Conservation (phyloP, 2,888 invertebrate genomes). For the Lottia scabra region DNA sequence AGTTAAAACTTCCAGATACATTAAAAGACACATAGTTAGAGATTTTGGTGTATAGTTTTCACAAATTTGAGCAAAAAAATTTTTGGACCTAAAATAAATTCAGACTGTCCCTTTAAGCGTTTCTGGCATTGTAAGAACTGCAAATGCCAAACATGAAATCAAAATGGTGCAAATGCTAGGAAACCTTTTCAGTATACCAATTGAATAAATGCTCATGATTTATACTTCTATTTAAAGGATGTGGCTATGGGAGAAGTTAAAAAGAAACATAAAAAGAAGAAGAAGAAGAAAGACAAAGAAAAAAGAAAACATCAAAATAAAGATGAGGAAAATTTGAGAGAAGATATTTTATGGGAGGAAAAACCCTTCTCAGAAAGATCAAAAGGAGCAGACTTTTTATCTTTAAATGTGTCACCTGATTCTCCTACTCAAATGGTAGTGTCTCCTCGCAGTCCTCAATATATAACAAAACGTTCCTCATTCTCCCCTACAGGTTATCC, state of each 20-base stretch:
- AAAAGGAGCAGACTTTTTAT: neutral
- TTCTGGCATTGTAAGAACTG: too few relatives aligned
- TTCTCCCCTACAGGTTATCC: too few relatives aligned
- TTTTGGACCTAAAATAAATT: too few relatives aligned
- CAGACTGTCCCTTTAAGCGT: too few relatives aligned
- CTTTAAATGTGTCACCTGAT: neutral
- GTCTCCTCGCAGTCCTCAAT: neutral
- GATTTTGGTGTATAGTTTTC: too few relatives aligned
- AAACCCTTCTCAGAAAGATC: neutral
- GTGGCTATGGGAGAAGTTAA: constrained; percentile 31
- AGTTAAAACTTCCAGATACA: too few relatives aligned
- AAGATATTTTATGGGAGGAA: constrained; percentile 5
- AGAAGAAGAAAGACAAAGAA: constrained; percentile 38
- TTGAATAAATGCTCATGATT: too few relatives aligned
- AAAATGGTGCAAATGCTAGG: too few relatives aligned
- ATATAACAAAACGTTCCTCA: neutral
- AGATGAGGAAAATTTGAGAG: constrained; percentile 8
- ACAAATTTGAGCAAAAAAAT: too few relatives aligned
- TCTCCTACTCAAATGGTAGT: neutral
- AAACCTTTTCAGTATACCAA: too few relatives aligned
- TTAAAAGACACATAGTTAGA: too few relatives aligned
- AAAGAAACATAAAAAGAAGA: constrained; percentile 36
- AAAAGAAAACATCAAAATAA: constrained; percentile 28
- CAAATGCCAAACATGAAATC: too few relatives aligned
- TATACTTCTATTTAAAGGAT: neutral